Evolutionary conservation across 2,797 vertebrate species (phyloP), one percentile per base, ranked within the genome.

Genomic region (Pangasius macronema): DNA sequence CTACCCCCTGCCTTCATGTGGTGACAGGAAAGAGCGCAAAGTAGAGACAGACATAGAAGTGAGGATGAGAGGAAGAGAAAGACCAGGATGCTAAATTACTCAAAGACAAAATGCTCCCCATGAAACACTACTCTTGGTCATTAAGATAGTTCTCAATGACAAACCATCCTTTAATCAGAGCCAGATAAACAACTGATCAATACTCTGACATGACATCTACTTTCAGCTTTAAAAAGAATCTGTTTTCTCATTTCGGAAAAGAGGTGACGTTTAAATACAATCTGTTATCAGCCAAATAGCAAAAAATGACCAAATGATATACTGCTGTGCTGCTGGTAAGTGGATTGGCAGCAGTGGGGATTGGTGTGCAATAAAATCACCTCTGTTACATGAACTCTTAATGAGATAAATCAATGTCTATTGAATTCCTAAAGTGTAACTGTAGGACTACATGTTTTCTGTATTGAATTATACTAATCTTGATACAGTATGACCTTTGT

Each of bases 1-100:
- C 98, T 92, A 99, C 96, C 75, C 98, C 98, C 95, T 99, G 98
- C 96, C 98, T 99, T 98, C 95, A 96, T 87, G 92, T 91, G 92
- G 95, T 94, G 95, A 95, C 94, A 96, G 96, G 95, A 91, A 95
- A 91, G 88, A 94, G 92, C 92, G 93, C 93, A 95, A 93, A 92
- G 93, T 91, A 95, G 92, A 94, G 90, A 95, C 90, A 95, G 93
- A 95, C 92, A 94, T 92, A 94, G 93, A 93, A 93, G 89, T 92
- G 86, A 95, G 91, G 91, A 93, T 92, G 92, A 92, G 93, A 93
- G 91, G 92, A 94, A 90, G 94, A 93, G 92, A 95, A 91, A 96
- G 85, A 90, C 72, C 88, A 88, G 75, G 77, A 82, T 83, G 72
- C 88, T 83, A 84, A 72, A 83, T 87, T 85, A 89, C 86, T 89